These are phyloP conservation scores for Rhinichthys osculus DNA, from an alignment of 2,797 vertebrate genomes.

Conservation along the genomic window DNA sequence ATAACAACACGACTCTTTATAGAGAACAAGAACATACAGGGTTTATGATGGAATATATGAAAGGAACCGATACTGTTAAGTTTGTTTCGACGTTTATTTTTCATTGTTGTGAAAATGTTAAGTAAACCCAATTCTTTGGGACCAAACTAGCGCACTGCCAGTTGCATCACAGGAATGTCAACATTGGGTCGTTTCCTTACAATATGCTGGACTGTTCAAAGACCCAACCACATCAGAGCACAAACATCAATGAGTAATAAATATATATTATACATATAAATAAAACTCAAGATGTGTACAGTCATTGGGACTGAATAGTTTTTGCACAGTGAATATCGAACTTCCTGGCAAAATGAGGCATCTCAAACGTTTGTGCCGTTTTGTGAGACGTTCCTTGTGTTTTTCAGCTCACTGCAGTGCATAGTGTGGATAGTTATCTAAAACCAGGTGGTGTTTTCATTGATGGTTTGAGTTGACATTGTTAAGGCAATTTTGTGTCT, in stretches of 20 bases:
- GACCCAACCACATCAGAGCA: constrained; percentile 48
- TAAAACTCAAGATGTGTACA: constrained; percentile 10
- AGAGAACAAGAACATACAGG: constrained; percentile 50
- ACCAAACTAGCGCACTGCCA: constrained; percentile 63
- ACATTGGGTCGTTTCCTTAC: constrained; percentile 35
- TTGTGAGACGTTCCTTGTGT: constrained; percentile 68
- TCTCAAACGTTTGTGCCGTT: constrained; percentile 64
- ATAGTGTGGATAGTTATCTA: constrained; percentile 68
- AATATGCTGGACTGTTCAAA: constrained; percentile 51
- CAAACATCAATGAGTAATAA: constrained; percentile 15
- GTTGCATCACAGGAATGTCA: constrained; percentile 40
- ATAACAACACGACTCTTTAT: constrained; percentile 26
- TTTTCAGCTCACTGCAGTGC: constrained; percentile 76
- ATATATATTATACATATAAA: constrained; percentile 1
- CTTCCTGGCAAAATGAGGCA: not conserved
- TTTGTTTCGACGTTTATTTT: constrained; percentile 57
- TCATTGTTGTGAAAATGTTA: constrained; percentile 60
- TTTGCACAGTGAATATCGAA: not conserved
- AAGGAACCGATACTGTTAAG: constrained; percentile 54
- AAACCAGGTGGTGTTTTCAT: constrained; percentile 69
- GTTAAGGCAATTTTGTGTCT: constrained; percentile 76
- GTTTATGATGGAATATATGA: constrained; percentile 45
- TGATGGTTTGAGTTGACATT: constrained; percentile 76
- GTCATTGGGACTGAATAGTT: not conserved
- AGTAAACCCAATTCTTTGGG: constrained; percentile 62